These are phyloP conservation scores for Epinephelus moara DNA, from an alignment of 2,113 vertebrate genomes.

Conservation along the genomic window DNA sequence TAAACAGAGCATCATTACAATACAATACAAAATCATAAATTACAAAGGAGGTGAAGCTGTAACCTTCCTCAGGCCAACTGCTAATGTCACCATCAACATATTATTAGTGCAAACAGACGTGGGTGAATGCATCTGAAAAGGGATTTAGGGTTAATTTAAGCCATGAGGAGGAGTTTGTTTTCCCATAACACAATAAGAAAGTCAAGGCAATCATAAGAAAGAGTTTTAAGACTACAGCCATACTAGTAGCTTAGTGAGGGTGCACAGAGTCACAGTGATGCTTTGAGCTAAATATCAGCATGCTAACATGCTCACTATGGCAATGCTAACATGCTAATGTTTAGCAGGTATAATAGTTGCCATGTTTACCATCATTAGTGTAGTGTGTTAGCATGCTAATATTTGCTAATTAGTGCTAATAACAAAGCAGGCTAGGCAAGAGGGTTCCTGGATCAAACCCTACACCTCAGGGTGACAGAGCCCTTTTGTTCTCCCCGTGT, in stretches of 20 bases:
- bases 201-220: neutral
- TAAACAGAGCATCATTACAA: neutral
- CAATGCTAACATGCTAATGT: too few species aligned
- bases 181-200: too few species aligned
- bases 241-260: neutral
- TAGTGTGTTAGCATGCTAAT: too few species aligned
- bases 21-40: neutral
- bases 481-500: too few species aligned
- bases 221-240: neutral
- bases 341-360: too few species aligned
- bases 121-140: neutral
- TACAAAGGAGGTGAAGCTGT: neutral
- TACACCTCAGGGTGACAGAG: too few species aligned
- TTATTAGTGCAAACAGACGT: neutral
- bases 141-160: neutral
- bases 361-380: too few species aligned
- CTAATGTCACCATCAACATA: constrained; percentile 7
- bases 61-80: neutral
- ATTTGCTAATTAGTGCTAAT: too few species aligned
- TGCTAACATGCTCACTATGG: too few species aligned
- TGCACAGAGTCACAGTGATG: neutral
- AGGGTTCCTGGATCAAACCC: too few species aligned
- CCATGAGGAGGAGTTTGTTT: neutral
- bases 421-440: too few species aligned
- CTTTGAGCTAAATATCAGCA: too few species aligned